Percentiles rank a stretch among this genome's conserved stretches.
phyloP scores from a whole-genome alignment of 2,888 invertebrate species.

The Stenodema calcarata region DNA sequence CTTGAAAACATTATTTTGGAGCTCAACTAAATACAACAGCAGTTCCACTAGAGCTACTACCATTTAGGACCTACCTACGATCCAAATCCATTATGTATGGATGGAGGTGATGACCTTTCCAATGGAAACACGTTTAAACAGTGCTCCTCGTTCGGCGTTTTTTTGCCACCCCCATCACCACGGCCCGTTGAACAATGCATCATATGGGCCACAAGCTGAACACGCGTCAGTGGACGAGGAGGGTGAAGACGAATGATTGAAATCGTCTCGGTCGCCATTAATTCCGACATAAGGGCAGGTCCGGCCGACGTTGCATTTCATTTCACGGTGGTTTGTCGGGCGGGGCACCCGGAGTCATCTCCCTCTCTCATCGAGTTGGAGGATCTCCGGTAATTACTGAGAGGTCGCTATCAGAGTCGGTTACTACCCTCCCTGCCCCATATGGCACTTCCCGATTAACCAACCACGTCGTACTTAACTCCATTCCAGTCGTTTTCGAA shows the following conservation, averaged over 20 bases:
- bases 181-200: conserved; percentile 21
- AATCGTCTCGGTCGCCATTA: conserved; percentile 42
- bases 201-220: background rate
- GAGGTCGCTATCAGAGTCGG: background rate
- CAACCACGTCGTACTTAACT: too few species aligned
- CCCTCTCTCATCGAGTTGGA: conserved; percentile 3
- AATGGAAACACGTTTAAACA: background rate
- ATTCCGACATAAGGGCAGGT: conserved; percentile 33
- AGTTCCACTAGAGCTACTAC: too few species aligned
- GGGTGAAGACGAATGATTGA: conserved; percentile 16
- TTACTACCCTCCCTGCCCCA: background rate
- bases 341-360: background rate
- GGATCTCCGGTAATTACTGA: conserved; percentile 40
- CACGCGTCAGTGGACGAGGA: conserved; percentile 10
- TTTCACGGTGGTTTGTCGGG: conserved; percentile 28
- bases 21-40: too few species aligned
- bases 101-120: background rate
- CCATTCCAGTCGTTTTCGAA: too few species aligned
- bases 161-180: conserved; percentile 6
- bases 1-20: too few species aligned
- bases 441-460: background rate
- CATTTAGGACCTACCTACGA: too few species aligned
- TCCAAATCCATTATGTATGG: too few species aligned
- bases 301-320: conserved; percentile 34
- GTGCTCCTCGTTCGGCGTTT: background rate